Evolutionary conservation across 2,888 invertebrate genomes (phyloP).

Genomic region (Gymnocheta viridis): DNA sequence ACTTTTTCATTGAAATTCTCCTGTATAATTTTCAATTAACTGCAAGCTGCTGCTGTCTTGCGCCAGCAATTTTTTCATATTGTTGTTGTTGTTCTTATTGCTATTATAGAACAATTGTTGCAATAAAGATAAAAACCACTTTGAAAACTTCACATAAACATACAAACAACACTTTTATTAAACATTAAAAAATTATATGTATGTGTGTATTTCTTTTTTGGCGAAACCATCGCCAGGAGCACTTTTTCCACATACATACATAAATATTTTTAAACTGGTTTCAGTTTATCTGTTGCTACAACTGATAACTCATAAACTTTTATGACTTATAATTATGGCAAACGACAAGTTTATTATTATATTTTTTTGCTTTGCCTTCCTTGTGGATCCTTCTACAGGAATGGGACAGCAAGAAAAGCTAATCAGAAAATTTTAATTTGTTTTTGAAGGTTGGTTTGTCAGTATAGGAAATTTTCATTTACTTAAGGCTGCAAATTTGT

Average conservation of each 20-base stretch:
- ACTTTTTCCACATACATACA: neutral
- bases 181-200: neutral
- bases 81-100: neutral
- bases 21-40: constrained; percentile 9
- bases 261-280: constrained; percentile 8
- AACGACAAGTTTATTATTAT: constrained; percentile 28
- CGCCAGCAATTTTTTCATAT: neutral
- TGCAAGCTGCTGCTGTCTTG: neutral
- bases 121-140: neutral
- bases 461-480: neutral
- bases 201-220: neutral
- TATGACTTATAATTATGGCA: constrained; percentile 34
- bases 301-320: constrained; percentile 13
- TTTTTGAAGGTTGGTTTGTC: neutral
- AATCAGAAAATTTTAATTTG: neutral
- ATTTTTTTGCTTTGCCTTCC: neutral
- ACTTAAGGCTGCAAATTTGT: no score
- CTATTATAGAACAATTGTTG: neutral
- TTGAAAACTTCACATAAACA: neutral
- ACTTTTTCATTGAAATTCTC: constrained; percentile 1
- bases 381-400: neutral
- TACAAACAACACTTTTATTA: constrained; percentile 17
- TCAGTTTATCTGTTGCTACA: neutral
- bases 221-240: neutral
- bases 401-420: neutral